A percentile compares a stretch with the other conserved stretches of the same genome.
Conservation (phyloP, 2,888 invertebrate species). For the Rhingia rostrata region DNA sequence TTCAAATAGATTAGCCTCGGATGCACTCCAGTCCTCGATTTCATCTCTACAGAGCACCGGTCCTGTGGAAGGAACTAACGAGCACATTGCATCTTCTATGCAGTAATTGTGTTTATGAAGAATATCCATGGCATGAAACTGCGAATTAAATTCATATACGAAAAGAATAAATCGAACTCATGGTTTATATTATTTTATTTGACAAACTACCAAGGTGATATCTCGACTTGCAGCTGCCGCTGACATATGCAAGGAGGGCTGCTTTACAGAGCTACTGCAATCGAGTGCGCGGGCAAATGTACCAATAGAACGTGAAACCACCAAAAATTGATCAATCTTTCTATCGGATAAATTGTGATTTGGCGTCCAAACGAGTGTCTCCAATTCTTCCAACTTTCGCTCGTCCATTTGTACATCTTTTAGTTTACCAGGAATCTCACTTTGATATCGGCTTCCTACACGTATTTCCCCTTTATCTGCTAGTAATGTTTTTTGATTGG, state of each 20-base stretch:
- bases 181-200: neutral
- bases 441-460: conserved; percentile 97
- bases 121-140: conserved; percentile 99
- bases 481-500: conserved; percentile 98
- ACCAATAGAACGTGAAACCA: conserved; percentile 96
- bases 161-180: conserved; percentile 1
- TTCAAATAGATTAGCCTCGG: conserved; percentile 99
- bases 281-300: conserved; percentile 99
- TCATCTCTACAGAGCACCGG: conserved; percentile 98
- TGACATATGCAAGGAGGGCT: conserved; percentile 99
- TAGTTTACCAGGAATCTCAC: conserved; percentile 93
- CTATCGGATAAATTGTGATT: conserved; percentile 95
- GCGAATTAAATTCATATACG: conserved; percentile 74
- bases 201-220: conserved; percentile 91
- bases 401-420: conserved; percentile 87
- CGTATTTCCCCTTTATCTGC: conserved; percentile 99
- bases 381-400: conserved; percentile 90
- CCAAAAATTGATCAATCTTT: conserved; percentile 99
- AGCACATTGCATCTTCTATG: conserved; percentile 94
- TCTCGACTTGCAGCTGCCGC: conserved; percentile 99
- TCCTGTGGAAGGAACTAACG: conserved; percentile 96
- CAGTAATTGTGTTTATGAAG: conserved; percentile 96
- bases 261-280: conserved; percentile 98
- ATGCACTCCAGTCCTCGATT: conserved; percentile 99
- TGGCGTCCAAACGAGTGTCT: conserved; percentile 97